Evolutionary conservation across 1,140 invertebrate genomes (phyloP).

Genomic region (Manduca sexta): DNA sequence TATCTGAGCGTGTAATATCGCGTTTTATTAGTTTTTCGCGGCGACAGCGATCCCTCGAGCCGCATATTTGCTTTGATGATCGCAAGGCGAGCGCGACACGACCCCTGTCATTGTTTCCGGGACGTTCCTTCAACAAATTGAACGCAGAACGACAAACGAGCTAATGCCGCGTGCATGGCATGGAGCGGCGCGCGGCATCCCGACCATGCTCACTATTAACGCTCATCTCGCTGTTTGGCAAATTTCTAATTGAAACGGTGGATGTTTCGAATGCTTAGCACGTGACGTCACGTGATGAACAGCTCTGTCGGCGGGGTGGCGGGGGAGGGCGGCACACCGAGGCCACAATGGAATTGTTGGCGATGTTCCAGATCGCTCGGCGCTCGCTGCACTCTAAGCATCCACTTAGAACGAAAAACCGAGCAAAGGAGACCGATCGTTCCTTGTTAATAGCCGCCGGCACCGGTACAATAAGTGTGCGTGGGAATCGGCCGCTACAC

Average conservation of each 20-base stretch:
- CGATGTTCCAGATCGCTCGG: slow-evolving; percentile 8
- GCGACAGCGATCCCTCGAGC: slow-evolving; percentile 35
- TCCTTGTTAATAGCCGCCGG: neutral
- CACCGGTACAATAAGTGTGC: slow-evolving; percentile 3
- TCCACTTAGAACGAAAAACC: slow-evolving; percentile 8
- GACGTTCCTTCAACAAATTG: slow-evolving; percentile 24
- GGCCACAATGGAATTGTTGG: slow-evolving; percentile 16
- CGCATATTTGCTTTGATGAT: slow-evolving; percentile 51
- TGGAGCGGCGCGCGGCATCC: slow-evolving; percentile 23
- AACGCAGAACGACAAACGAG: slow-evolving; percentile 5
- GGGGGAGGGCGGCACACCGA: neutral
- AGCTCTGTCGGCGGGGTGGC: neutral
- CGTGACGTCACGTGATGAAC: slow-evolving; percentile 21
- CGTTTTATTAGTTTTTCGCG: slow-evolving; percentile 67
- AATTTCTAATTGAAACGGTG: slow-evolving; percentile 39
- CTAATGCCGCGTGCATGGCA: slow-evolving; percentile 8
- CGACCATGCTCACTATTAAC: slow-evolving; percentile 32
- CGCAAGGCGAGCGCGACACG: slow-evolving; percentile 16
- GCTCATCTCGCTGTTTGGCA: slow-evolving; percentile 26
- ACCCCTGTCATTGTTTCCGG: slow-evolving; percentile 16
- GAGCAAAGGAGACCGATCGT: neutral
- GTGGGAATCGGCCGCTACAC: slow-evolving; percentile 25
- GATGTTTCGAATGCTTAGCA: slow-evolving; percentile 19
- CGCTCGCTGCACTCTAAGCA: slow-evolving; percentile 5
- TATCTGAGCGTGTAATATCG: slow-evolving; percentile 45